Evolutionary conservation across 2,888 invertebrate genomes (phyloP).

Genomic region (Stratiomys singularior): DNA sequence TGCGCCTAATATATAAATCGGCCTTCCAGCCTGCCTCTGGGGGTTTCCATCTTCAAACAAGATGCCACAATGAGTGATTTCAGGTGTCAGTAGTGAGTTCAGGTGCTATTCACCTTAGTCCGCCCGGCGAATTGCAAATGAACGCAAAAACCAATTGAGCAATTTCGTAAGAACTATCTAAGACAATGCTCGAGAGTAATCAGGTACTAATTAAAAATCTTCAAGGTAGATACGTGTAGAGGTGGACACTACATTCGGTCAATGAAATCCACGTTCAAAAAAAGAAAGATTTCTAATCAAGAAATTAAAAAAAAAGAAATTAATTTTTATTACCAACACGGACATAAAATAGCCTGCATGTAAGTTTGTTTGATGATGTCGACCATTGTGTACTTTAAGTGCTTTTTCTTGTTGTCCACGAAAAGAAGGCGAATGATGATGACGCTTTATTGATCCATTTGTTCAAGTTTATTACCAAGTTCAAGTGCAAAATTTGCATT

Average conservation of each 20-base stretch:
- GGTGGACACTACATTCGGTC: background rate
- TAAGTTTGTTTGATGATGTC: background rate
- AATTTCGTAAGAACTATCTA: background rate
- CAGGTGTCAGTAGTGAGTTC: constrained; percentile 15
- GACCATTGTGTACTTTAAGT: constrained; percentile 9
- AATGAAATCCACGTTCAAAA: background rate
- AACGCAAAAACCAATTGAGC: background rate
- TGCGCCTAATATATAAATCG: no score
- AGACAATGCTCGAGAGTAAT: constrained; percentile 23
- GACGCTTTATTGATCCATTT: constrained; percentile 1
- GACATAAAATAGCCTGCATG: background rate
- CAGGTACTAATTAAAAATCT: constrained; percentile 18
- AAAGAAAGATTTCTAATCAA: background rate
- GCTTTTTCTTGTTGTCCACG: background rate
- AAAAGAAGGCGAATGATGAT: background rate
- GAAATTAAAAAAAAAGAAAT: constrained; percentile 6
- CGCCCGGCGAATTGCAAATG: background rate
- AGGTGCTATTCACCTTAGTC: constrained; percentile 14
- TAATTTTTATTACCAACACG: background rate
- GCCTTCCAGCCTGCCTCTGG: no score
- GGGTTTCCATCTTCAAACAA: background rate
- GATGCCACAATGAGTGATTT: background rate
- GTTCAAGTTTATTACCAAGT: background rate
- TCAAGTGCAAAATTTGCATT: background rate
- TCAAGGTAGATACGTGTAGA: background rate